Base-by-base conservation (phyloP, 2,888 invertebrate species). In the Adela reaumurella region DNA sequence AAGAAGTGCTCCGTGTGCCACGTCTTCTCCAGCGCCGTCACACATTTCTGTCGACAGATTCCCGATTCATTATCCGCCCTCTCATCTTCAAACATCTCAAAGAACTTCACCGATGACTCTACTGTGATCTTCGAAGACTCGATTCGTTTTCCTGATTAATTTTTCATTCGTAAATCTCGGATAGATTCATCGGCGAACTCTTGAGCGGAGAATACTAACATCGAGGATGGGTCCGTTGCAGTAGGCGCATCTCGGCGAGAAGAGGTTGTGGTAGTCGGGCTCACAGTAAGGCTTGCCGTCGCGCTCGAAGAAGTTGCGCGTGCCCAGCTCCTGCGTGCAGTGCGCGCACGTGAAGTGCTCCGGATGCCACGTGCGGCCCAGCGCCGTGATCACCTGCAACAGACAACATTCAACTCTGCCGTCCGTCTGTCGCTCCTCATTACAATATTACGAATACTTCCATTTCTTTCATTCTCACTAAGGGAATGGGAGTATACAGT, bases 1-100 rank as follows among this genome's bases (percentile, higher is more conserved):
- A 96, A 94, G 84, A 98, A 98, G 77, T 97, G 97, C 70, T 98
- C 97, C 62, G 97, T 95, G 69, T 98, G 98, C 96, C 97, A 98
- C 56, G 96, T 97, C 74, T 94, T 94, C 70, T 97, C 96, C 68
- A 98, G 76, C 10, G 97, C 98, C 1, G 97, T 97, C 54, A 98
- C 94, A 81, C 97, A 98, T 93, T 97, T 97, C 97, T 97, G 82
- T 50, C 82, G 60, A 59, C 62, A 58, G 61, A 57, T 35, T 4
- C 28, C 35, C 29, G 29, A 41, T 48, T 24, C 24, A 4, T 24
- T 49, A 11, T 43, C 47, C 29, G 11, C 35, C 43, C 49, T 20
- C 16, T 16, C n/a, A 17, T 42, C 19, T 29, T 20, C 18, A 8
- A 2, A 35, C n/a, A 11, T 45, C 29, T 28, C n/a, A 29, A 48